Evolutionary conservation across 2,888 invertebrate genomes (phyloP), one percentile per base, ranked within the genome.

Genomic region (Orchestes rusci): DNA sequence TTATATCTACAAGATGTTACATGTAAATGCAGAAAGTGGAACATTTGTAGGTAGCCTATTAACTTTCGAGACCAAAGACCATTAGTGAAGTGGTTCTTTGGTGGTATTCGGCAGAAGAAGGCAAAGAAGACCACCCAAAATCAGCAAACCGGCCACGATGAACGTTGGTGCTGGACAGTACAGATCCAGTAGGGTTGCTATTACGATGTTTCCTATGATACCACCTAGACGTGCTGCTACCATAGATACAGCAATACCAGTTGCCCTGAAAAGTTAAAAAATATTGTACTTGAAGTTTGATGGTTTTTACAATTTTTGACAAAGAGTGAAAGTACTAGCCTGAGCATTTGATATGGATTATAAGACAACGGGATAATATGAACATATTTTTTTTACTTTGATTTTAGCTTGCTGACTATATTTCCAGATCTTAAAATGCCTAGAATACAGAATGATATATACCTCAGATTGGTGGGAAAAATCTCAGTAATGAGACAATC

Each of bases 401-500:
- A n/a, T n/a, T n/a, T n/a, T n/a, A n/a, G n/a, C n/a, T n/a, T n/a
- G n/a, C n/a, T n/a, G n/a, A n/a, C n/a, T n/a, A n/a, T n/a, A n/a
- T n/a, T n/a, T n/a, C n/a, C n/a, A n/a, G n/a, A n/a, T n/a, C n/a
- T n/a, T n/a, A n/a, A n/a, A n/a, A n/a, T n/a, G n/a, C n/a, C n/a
- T n/a, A n/a, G n/a, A n/a, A n/a, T n/a, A n/a, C n/a, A n/a, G n/a
- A n/a, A n/a, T n/a, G n/a, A n/a, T n/a, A n/a, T n/a, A n/a, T 70
- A 85, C 86, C 90, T 80, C 61, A 93, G 74, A 70, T 88, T 83
- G 30, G 93, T 93, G 23, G 93, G 93, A 67, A 92, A 93, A 50
- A 93, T 85, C 73, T 94, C 94, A 16, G 90, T 90, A 62, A 89
- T 88, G 56, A 94, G 78, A 64, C 93, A 93, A 72, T 92, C 92